Conservation (phyloP, 1,140 invertebrate species). For the Zeugodacus cucurbitae region DNA sequence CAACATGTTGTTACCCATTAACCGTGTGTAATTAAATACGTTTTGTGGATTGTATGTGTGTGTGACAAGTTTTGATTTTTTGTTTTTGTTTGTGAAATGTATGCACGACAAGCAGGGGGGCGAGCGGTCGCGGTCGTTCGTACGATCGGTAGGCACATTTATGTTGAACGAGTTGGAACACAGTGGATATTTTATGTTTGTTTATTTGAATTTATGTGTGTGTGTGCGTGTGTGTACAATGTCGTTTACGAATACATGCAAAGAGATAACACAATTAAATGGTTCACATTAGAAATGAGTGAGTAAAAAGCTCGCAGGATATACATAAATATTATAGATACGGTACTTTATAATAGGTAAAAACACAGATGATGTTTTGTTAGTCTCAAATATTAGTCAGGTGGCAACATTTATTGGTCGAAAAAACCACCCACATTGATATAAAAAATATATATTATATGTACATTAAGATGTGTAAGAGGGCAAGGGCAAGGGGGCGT, state of each 20-base stretch:
- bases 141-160: not conserved
- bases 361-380: not conserved
- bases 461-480: not conserved
- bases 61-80: not conserved
- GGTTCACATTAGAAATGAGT: slow-evolving; percentile 27
- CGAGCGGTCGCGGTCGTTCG: not conserved
- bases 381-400: not conserved
- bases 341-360: not conserved
- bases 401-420: not conserved
- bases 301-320: slow-evolving; percentile 17
- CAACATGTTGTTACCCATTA: not conserved
- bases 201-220: not conserved
- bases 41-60: not conserved
- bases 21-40: not conserved
- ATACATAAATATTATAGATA: slow-evolving; percentile 7
- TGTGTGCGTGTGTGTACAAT: not conserved
- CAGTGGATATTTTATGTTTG: not conserved
- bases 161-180: not conserved
- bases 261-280: slow-evolving; percentile 39
- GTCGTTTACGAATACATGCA: slow-evolving; percentile 32
- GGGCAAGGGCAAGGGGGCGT: not conserved
- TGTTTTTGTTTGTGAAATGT: not conserved
- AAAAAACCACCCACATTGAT: not conserved
- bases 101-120: not conserved
- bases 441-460: too few relatives aligned